Base-by-base conservation (phyloP, 1,140 invertebrate species). In the Polyergus mexicanus region DNA sequence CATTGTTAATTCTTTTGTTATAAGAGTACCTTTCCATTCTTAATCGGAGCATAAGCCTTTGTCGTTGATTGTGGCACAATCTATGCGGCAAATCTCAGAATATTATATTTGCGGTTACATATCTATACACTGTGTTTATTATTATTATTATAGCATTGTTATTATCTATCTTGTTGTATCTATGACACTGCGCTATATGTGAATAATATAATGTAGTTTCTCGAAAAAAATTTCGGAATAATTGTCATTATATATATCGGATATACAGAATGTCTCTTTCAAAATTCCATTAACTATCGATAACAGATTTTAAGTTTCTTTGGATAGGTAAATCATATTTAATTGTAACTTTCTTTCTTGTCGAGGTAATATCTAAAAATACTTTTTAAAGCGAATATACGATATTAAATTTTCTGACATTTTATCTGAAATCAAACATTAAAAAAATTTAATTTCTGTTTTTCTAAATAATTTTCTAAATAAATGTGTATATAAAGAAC, bases 111-210 rank as follows among this genome's bases (percentile, higher is more conserved):
- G 22, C 65, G 51, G 16, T 16, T 80, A 35, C 10, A 19, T 56
- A 80, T 69, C 16, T 19, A n/a, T 69, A 22, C 22, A 35, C 63
- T 56, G 38, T 80, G 65, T 69, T 80, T 80, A 80, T n/a, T n/a
- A n/a, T n/a, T n/a, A n/a, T n/a, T n/a, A n/a, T n/a, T n/a, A n/a
- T n/a, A n/a, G n/a, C 65, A 58, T 80, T 68, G 47, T 7, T 38
- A 68, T 80, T 80, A 80, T 80, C 63, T 80, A 69, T 16, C 63
- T 68, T 68, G 13, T 66, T 68, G 25, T 10, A 80, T 80, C 63
- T 69, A 25, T n/a, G 32, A 51, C 63, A 54, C n/a, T 35, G 11
- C 28, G 19, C 35, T 80, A 69, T 22, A 56, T 11, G 2, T 51
- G 16, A 51, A 7, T 19, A 13, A 3, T 2, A 56, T 28, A 69